Evolutionary conservation across 1,140 invertebrate genomes (phyloP), one percentile per base, ranked within the genome.

Genomic region (Physella acuta): DNA sequence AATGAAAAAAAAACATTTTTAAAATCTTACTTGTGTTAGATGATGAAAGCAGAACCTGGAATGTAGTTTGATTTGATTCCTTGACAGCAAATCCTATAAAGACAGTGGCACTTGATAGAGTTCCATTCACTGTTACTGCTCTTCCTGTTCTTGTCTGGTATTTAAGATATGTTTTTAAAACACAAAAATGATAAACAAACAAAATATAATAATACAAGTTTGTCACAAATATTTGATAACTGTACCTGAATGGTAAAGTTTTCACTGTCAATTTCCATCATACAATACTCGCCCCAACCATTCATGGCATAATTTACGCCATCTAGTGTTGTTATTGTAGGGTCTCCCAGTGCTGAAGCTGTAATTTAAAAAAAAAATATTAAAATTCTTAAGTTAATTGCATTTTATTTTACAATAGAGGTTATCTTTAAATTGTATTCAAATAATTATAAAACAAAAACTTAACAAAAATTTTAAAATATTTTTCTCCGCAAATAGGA

Each of bases 291-390:
- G 73, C 95, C 95, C 86, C 94, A 91, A 2, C 95, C 95, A 78
- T 98, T 97, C 83, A 98, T 98, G 0, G 94, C 96, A 78, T 97
- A 98, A 44, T 91, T 88, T 3, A 91, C 80, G 68, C 91, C 89
- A 82, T 98, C 95, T 76, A 97, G 97, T 0, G 95, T 98, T 16
- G 94, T 89, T 53, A 98, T 88, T 81, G 98, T 95, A 0, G 95
- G 95, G 86, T 98, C 95, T 1, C 95, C 95, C 80, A 28, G 70
- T 33, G 53, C 17, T 5, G 34, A 68, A 52, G 30, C 72, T 73
- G 61, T 14, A 20, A 36, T n/a, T n/a, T n/a, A n/a, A n/a, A n/a
- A n/a, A n/a, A n/a, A n/a, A n/a, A n/a, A n/a, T n/a, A n/a, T n/a
- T n/a, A n/a, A n/a, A n/a, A n/a, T n/a, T n/a, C n/a, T n/a, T n/a